phyloP scores from a whole-genome alignment of 2,113 vertebrate species.

The Pluvianellus socialis region DNA sequence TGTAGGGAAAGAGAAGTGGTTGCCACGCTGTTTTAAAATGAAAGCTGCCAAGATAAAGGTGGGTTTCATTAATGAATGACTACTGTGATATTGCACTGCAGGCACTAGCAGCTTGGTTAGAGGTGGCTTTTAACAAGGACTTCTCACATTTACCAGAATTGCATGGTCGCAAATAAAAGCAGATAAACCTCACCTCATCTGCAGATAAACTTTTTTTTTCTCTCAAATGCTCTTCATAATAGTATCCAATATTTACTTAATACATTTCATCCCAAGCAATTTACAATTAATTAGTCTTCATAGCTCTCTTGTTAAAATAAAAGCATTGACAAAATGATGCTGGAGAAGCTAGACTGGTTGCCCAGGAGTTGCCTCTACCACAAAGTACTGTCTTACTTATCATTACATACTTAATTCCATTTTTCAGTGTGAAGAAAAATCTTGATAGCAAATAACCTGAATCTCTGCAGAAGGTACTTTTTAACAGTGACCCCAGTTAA shows the following conservation, averaged over 20 bases:
- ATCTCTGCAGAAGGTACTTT: neutral
- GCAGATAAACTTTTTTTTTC: neutral
- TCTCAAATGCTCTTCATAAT: neutral
- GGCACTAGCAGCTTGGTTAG: neutral
- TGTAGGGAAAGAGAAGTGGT: conserved; percentile 11
- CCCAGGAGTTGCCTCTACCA: neutral
- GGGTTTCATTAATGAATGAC: conserved; percentile 14
- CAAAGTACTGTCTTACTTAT: neutral
- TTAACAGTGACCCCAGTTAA: neutral
- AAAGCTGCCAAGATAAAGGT: conserved; percentile 15
- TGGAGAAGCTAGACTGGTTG: neutral
- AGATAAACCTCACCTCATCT: neutral
- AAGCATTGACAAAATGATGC: neutral
- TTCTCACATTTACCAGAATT: neutral
- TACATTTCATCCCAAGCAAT: neutral
- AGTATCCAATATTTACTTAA: neutral
- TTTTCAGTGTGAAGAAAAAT: neutral
- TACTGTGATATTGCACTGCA: neutral
- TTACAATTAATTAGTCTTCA: neutral
- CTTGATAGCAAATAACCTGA: neutral
- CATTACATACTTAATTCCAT: neutral
- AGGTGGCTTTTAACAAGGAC: neutral
- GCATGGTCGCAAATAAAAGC: neutral
- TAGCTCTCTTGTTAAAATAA: neutral
- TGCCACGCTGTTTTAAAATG: conserved; percentile 3